phyloP scores from a whole-genome alignment of 2,888 invertebrate species.

The Hydrotaea cyrtoneurina region DNA sequence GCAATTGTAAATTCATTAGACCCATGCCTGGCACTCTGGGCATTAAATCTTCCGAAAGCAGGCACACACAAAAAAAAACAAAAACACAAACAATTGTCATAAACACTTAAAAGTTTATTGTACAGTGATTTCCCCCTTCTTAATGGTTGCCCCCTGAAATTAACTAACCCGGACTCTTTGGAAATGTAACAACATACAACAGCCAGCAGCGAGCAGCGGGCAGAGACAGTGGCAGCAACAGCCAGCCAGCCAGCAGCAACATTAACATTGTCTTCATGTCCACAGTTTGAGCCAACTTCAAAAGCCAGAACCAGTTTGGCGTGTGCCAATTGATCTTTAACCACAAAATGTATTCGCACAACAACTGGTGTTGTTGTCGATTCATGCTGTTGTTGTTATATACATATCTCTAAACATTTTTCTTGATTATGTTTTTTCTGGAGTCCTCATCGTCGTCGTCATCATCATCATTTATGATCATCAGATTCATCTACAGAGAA shows the following conservation, averaged over 20 bases:
- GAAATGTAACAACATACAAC: neutral
- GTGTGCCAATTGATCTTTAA: conserved; percentile 65
- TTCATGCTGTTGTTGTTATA: conserved; percentile 32
- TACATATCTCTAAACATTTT: neutral
- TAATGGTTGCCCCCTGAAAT: neutral
- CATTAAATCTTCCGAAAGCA: conserved; percentile 1
- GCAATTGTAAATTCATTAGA: conserved; percentile 26
- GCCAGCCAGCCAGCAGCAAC: neutral
- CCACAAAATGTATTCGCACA: conserved; percentile 25
- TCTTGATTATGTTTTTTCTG: conserved; percentile 25
- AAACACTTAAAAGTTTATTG: conserved; percentile 19
- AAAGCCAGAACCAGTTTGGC: conserved; percentile 63
- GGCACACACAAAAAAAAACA: neutral
- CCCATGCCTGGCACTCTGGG: neutral
- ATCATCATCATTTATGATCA: conserved; percentile 58
- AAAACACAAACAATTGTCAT: conserved; percentile 16
- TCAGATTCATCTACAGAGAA: neutral
- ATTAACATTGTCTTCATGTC: neutral
- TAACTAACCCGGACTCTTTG: neutral
- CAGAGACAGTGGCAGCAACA: too few relatives aligned
- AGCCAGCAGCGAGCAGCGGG: too few relatives aligned
- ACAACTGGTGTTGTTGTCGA: conserved; percentile 24
- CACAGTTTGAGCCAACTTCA: neutral
- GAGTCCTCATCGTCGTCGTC: conserved; percentile 55
- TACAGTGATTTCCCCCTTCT: neutral